Base-by-base conservation (phyloP, 2,888 invertebrate species). In the Pristionchus entomophagus region DNA sequence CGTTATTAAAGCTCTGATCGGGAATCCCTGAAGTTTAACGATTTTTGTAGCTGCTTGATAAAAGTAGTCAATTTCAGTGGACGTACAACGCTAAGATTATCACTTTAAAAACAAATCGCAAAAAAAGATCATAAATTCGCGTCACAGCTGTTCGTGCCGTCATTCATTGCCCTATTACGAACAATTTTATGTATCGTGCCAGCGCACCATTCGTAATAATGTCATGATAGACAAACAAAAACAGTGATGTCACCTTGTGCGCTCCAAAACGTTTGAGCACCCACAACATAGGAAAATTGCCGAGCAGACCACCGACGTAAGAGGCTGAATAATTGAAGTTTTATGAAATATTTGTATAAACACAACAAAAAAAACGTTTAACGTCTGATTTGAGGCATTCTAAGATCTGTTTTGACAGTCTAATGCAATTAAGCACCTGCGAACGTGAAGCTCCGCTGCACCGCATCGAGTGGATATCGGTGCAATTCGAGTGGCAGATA, bases 401-500 rank as follows among this genome's bases (percentile, higher is more conserved):
- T 8, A 59, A 59, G n/a, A n/a, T 59, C 59, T 26, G 8, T 59
- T 0, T 59, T 59, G 32, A 6, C 22, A 32, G 12, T 59, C 2
- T 59, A 62, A 29, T 32, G 38, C 4, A 69, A n/a, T 56, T 5
- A 73, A 6, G n/a, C 2, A 73, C 73, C 73, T 5, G 73, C 73
- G 26, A 73, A 73, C 8, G 41, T 73, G 45, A 73, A 73, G 41
- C 73, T 73, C 26, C 73, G 12, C 45, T 73, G 73, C n/a, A 73
- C 73, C 26, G 73, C 73, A 6, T 73, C 41, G 22, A 73, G 8
- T 12, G 73, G 41, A 12, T 26, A 73, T 26, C 73, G n/a, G 12
- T 73, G 73, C 22, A 41, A 6, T 14, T 41, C 38, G 26, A 73
- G 73, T 0, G 73, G 41, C 0, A 73, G 26, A 41, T 73, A 73